Conservation (phyloP, 2,113 vertebrate species). For the Myotis lucifugus region DNA sequence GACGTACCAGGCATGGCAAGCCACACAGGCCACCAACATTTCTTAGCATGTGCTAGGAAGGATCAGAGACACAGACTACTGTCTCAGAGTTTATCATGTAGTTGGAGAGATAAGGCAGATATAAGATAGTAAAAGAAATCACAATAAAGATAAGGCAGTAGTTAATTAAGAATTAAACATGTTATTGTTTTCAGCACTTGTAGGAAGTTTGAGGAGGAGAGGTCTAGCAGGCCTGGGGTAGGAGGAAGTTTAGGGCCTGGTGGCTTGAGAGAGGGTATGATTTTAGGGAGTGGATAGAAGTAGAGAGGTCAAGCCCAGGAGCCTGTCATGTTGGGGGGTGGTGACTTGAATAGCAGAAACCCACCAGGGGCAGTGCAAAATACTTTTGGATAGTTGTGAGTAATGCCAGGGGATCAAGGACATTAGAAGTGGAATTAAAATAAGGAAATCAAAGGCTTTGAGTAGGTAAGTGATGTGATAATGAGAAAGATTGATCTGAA, state of each 20-base stretch:
- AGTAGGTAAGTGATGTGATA: neutral
- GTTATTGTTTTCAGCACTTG: neutral
- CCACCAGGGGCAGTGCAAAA: neutral
- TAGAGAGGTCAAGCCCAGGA: neutral
- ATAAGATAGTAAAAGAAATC: neutral
- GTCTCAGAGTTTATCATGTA: neutral
- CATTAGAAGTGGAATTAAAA: neutral
- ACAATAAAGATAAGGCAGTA: neutral
- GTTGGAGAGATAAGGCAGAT: neutral
- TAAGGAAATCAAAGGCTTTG: neutral
- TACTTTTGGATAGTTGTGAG: neutral
- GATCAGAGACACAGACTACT: neutral
- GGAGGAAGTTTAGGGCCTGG: neutral
- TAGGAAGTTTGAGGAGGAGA: neutral
- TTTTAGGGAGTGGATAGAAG: neutral
- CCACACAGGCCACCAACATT: neutral
- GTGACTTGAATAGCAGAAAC: neutral
- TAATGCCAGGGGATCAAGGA: neutral
- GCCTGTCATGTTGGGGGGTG: neutral
- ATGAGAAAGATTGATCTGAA: neutral
- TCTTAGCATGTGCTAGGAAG: neutral
- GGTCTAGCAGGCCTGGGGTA: neutral
- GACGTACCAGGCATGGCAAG: neutral
- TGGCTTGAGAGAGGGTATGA: neutral
- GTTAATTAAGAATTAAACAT: constrained; percentile 11